Base-by-base conservation (phyloP, 2,888 invertebrate species). In the Folsomia manolachei region DNA sequence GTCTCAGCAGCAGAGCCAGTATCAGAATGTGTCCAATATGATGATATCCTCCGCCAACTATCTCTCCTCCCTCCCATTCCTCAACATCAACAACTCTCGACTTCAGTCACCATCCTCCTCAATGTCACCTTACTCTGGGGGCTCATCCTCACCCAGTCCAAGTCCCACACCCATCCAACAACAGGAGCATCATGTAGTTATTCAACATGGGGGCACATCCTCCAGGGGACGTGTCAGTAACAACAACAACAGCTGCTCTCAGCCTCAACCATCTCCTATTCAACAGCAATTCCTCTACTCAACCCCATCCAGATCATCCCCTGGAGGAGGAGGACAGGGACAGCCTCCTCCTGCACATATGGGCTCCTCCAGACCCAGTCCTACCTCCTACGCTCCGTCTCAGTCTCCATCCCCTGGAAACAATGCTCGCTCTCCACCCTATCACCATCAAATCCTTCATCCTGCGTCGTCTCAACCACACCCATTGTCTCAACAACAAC, bases 91-190 rank as follows among this genome's bases (percentile, higher is more conserved):
- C 23, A 60, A 60, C 23, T 60, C 60, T 7, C 60, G 60, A 4
- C 23, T 39, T 14, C 39, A 4, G 14, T 64, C 64, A 2, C 27
- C 64, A 27, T 25, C 26, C 21, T 27, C 64, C n/a, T 26, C 19
- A 64, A 64, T 64, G 64, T 64, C 64, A 19, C 27, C 27, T 4
- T n/a, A 64, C 27, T 27, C 64, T 4, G 39, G 39, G 14, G 39
- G 39, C 4, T 39, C 39, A 9, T 39, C 39, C 14, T 39, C 39
- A 4, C 39, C 39, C 39, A 39, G 39, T 14, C 39, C 39, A 39
- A 39, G 7, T n/a, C 7, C 39, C 39, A 39, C 39, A n/a, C n/a
- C n/a, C n/a, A n/a, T n/a, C n/a, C n/a, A n/a, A n/a, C n/a, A n/a
- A n/a, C n/a, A n/a, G n/a, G n/a, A n/a, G n/a, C n/a, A n/a, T n/a